Conservation (phyloP, 2,113 vertebrate genomes). For the Alectura lathami region DNA sequence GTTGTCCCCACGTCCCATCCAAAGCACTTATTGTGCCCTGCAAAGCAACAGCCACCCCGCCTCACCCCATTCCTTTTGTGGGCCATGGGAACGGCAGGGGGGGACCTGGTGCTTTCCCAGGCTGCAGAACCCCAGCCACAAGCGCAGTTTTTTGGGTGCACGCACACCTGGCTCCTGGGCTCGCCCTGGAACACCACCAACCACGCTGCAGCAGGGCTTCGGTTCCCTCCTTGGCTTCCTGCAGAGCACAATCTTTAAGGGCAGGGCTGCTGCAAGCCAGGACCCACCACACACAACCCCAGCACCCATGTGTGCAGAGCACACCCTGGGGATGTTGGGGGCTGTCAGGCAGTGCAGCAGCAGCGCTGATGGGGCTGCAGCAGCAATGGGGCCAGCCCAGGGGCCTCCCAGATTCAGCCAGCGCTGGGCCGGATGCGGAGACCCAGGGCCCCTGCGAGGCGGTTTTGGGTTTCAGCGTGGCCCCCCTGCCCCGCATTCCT, state of each 20-base stretch:
- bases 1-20: background rate
- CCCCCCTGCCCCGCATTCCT: slow-evolving; percentile 2
- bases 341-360: background rate
- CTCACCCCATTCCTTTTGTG: too few relatives aligned
- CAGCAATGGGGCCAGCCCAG: background rate
- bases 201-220: fast-evolving
- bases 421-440: background rate
- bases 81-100: too few relatives aligned
- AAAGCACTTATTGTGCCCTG: background rate
- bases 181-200: background rate
- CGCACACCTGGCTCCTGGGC: fast-evolving
- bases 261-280: background rate
- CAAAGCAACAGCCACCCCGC: background rate
- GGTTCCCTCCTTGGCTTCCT: background rate
- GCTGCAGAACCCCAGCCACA: fast-evolving
- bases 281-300: background rate
- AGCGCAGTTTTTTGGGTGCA: fast-evolving
- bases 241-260: background rate
- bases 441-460: background rate
- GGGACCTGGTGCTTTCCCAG: background rate
- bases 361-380: background rate
- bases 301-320: background rate
- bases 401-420: background rate
- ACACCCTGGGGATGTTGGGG: background rate
- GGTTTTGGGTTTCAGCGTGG: slow-evolving; percentile 12